phyloP scores from a whole-genome alignment of 1,140 invertebrate genomes.

The Radopholus similis region DNA sequence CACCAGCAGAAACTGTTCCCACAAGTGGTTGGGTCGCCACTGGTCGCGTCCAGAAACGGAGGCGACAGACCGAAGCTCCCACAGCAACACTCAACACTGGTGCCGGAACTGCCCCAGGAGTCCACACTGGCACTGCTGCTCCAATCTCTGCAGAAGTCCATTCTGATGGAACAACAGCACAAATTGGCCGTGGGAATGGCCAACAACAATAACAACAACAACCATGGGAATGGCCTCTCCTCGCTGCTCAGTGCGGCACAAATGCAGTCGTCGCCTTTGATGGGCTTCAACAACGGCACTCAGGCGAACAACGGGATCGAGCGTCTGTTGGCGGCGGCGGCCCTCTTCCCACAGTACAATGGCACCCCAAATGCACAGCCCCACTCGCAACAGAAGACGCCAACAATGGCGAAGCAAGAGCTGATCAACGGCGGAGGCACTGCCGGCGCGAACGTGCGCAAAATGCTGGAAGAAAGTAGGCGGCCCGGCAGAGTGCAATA shows the following conservation, averaged over 20 bases:
- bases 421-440: background rate
- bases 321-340: constrained; percentile 3
- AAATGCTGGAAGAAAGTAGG: constrained; percentile 23
- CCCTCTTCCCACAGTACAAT: no score
- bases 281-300: background rate
- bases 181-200: background rate
- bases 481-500: background rate
- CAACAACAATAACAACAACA: background rate
- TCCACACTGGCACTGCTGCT: constrained; percentile 19
- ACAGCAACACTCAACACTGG: no score
- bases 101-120: background rate
- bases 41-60: background rate
- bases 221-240: no score
- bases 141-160: constrained; percentile 22
- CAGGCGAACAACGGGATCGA: constrained; percentile 16
- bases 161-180: constrained; percentile 35
- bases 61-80: background rate
- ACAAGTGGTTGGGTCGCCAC: background rate
- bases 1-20: background rate
- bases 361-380: constrained; percentile 19
- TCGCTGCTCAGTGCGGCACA: no score
- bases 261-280: no score
- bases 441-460: background rate
- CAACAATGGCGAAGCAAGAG: constrained; percentile 5
- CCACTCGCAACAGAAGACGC: constrained; percentile 1